Evolutionary conservation across 2,888 invertebrate genomes (phyloP).

Genomic region (Hirudinaria manillensis): DNA sequence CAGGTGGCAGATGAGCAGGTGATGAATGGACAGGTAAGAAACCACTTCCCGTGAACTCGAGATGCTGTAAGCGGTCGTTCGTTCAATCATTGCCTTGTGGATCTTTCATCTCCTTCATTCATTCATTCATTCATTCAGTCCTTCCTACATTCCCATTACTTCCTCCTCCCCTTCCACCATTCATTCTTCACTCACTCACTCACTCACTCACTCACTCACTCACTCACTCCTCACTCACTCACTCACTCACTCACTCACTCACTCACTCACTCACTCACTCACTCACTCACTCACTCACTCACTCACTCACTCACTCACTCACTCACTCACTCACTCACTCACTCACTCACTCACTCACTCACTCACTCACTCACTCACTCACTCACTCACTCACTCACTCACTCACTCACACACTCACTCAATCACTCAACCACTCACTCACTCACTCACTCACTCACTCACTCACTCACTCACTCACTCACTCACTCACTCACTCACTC

Average conservation of each 20-base stretch:
- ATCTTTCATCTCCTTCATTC: background rate
- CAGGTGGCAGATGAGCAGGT: too few relatives aligned
- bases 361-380: background rate
- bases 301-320: background rate
- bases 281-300: background rate
- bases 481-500: background rate
- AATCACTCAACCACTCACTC: too few relatives aligned
- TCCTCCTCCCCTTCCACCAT: background rate
- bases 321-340: background rate
- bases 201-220: background rate
- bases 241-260: background rate
- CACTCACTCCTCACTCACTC: background rate
- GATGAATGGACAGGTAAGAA: too few relatives aligned
- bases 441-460: background rate
- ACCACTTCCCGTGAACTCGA: too few relatives aligned
- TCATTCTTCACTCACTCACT: background rate
- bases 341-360: background rate
- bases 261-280: background rate
- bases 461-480: background rate
- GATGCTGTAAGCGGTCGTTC: too few relatives aligned
- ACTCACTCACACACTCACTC: slow-evolving; percentile 8
- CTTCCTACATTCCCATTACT: background rate
- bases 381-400: background rate
- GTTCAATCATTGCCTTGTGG: too few relatives aligned
- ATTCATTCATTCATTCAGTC: background rate